Evolutionary conservation across 2,888 invertebrate genomes (phyloP).

Genomic region (Cactoblastis cactorum): DNA sequence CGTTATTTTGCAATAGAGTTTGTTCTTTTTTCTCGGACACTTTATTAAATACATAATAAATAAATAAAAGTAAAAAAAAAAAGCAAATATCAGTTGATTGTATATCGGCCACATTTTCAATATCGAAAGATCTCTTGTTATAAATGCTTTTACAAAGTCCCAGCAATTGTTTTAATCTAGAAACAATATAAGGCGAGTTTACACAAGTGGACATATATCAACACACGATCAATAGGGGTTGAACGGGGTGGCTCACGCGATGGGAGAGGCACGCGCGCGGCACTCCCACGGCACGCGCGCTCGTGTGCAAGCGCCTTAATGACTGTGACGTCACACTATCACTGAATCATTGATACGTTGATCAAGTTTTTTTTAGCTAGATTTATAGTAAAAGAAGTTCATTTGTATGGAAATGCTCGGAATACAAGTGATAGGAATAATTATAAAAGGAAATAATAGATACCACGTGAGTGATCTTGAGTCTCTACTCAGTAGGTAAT

Average conservation of each 20-base stretch:
- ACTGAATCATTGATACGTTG: background rate
- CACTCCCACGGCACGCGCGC: slow-evolving; percentile 75
- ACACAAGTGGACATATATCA: slow-evolving; percentile 49
- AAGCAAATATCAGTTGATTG: too few species aligned
- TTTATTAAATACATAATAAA: too few species aligned
- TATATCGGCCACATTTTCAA: too few species aligned
- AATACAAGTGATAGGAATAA: too few species aligned
- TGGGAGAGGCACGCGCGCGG: slow-evolving; percentile 76
- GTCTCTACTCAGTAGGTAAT: too few species aligned
- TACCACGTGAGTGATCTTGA: too few species aligned
- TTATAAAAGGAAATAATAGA: too few species aligned
- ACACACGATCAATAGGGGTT: slow-evolving; percentile 53
- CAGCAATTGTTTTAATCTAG: slow-evolving; percentile 38
- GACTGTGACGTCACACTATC: slow-evolving; percentile 22
- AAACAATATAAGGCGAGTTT: slow-evolving; percentile 41
- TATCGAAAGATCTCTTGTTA: too few species aligned
- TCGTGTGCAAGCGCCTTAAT: slow-evolving; percentile 43
- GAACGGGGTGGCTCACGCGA: slow-evolving; percentile 65
- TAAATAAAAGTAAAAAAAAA: too few species aligned
- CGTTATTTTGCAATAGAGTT: too few species aligned
- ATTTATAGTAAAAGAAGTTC: background rate
- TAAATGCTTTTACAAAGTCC: background rate
- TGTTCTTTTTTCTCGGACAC: too few species aligned
- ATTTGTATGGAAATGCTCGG: too few species aligned
- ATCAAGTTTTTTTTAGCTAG: background rate